A percentile compares a stretch with the other conserved stretches of the same genome.
These are phyloP conservation scores for Calameuta idolon DNA, from an alignment of 2,888 invertebrate genomes.

Conservation along the genomic window DNA sequence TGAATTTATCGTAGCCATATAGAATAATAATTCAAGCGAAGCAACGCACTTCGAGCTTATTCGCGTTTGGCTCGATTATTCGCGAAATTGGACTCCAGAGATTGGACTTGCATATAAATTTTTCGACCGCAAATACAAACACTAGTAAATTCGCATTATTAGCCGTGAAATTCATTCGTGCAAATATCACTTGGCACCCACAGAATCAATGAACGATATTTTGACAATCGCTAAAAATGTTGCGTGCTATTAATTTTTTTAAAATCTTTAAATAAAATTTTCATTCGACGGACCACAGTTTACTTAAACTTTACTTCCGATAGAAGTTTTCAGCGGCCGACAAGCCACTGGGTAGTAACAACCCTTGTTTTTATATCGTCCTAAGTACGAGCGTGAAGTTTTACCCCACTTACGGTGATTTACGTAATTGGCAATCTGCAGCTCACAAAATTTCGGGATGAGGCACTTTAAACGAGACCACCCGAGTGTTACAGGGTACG, in stretches of 20 bases:
- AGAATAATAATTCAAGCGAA: not conserved
- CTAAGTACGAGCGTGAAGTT: not conserved
- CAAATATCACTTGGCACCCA: not conserved
- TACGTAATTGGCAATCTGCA: not conserved
- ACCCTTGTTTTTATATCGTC: not conserved
- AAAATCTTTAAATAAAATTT: not conserved
- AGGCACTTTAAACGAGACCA: not conserved
- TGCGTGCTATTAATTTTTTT: not conserved
- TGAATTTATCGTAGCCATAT: not conserved
- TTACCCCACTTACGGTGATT: not conserved
- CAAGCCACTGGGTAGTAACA: not conserved
- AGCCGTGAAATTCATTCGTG: not conserved
- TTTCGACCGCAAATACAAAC: not conserved
- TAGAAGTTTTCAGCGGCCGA: not conserved
- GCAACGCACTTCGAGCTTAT: not conserved
- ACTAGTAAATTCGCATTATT: not conserved
- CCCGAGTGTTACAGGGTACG: constrained; percentile 22
- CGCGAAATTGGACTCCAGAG: not conserved
- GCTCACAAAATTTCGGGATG: not conserved
- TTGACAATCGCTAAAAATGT: not conserved
- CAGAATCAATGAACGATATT: not conserved
- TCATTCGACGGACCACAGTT: not conserved
- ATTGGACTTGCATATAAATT: not conserved
- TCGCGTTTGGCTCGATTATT: not conserved
- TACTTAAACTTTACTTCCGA: not conserved